Base-by-base conservation (phyloP, 2,113 vertebrate species). In the Crotophaga sulcirostris region DNA sequence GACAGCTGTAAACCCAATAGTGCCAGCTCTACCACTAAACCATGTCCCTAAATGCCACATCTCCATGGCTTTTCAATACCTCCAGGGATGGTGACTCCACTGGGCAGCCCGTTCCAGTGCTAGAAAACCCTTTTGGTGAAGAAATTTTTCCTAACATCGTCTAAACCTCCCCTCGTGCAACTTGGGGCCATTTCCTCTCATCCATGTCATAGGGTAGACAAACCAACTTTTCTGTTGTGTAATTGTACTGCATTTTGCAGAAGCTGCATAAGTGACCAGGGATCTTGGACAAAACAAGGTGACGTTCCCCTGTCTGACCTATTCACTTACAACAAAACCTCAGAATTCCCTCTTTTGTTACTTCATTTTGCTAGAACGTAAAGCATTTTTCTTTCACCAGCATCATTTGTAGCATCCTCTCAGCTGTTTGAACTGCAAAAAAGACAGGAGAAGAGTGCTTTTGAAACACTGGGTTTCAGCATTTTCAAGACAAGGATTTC, bases 251-350 rank as follows among this genome's bases (percentile, higher is more conserved):
- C 25, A 38, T 45, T 38, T 55, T 67, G 67, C n/a, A 58, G 49
- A 52, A 73, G 8, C 36, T 66, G 59, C 59, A 2, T 3, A 29
- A 67, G 8, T 24, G 56, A 68, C 34, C 38, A 10, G 16, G 36
- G 24, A 44, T 75, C 34, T 60, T 42, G 42, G 34, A 11, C 4
- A 78, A 85, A 76, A 23, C 28, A 49, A 15, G 54, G 12, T 2
- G 2, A 54, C 1, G 0, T 80, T 77, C 33, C 31, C 51, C 16
- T 14, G 0, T n/a, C 55, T 73, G 21, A 24, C 34, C 67, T 25
- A 23, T 47, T 82, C 47, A 47, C 29, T 62, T 29, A 11, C 16
- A 10, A 18, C 23, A 72, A 86, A 83, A 58, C 5, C 19, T 40
- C 49, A 3, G 19, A 14, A n/a, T 15, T 92, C 40, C 4, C 18